Conservation (phyloP, 2,797 vertebrate genomes). For the Ispidina lecontei region DNA sequence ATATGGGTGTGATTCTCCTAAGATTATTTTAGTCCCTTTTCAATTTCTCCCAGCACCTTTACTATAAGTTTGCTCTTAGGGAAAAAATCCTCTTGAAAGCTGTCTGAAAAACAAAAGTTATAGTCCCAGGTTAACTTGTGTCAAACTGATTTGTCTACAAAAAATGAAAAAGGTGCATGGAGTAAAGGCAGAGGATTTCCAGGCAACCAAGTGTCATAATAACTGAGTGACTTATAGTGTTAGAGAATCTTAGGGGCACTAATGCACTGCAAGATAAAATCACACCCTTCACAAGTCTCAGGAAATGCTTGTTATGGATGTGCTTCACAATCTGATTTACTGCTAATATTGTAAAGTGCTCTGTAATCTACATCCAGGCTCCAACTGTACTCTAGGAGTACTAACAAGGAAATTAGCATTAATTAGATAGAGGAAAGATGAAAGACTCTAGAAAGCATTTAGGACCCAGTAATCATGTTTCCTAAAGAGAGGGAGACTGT, state of each 20-base stretch:
- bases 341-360: slow-evolving; percentile 50
- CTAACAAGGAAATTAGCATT: slow-evolving; percentile 60
- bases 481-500: slow-evolving; percentile 1
- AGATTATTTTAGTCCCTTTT: not conserved
- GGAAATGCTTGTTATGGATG: slow-evolving; percentile 27
- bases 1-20: not conserved
- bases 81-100: not conserved
- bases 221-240: slow-evolving; percentile 25
- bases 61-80: not conserved
- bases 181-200: slow-evolving; percentile 24
- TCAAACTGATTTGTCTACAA: slow-evolving; percentile 53
- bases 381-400: slow-evolving; percentile 35
- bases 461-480: slow-evolving; percentile 53
- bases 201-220: slow-evolving; percentile 8
- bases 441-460: slow-evolving; percentile 61
- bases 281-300: slow-evolving; percentile 36
- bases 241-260: slow-evolving; percentile 24
- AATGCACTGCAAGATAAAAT: slow-evolving; percentile 55
- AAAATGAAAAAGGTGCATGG: not conserved
- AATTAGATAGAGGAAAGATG: slow-evolving; percentile 69
- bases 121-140: not conserved
- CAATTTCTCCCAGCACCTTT: not conserved
- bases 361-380: slow-evolving; percentile 56
- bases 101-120: slow-evolving; percentile 11
- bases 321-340: slow-evolving; percentile 49